Conservation (phyloP, 2,113 vertebrate species). For the Podarcis raffonei region DNA sequence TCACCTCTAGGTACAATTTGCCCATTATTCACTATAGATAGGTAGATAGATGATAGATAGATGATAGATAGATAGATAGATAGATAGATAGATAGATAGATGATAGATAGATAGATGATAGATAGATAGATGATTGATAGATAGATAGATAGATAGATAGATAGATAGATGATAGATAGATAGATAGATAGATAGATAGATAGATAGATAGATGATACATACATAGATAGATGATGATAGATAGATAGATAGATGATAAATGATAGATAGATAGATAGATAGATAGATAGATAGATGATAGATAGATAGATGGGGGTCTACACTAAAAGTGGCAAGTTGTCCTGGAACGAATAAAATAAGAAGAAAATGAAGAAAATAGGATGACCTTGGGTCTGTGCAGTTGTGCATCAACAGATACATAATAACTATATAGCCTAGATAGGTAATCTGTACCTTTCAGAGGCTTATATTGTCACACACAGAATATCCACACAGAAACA, state of each 20-base stretch:
- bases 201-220: too few species aligned
- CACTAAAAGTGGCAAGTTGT: not conserved
- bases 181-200: too few species aligned
- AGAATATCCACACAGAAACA: not conserved
- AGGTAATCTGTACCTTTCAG: not conserved
- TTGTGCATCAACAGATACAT: not conserved
- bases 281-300: not conserved
- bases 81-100: too few species aligned
- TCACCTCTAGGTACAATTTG: not conserved
- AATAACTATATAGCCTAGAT: not conserved
- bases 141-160: not conserved
- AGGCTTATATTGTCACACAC: not conserved
- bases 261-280: not conserved
- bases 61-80: not conserved
- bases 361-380: not conserved
- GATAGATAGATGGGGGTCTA: not conserved
- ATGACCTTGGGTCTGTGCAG: not conserved
- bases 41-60: too few species aligned
- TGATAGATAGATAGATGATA: too few species aligned
- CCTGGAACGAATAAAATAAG: slow-evolving; percentile 19
- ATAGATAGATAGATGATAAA: not conserved
- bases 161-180: too few species aligned
- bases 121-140: not conserved
- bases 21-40: not conserved
- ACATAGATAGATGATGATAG: not conserved